phyloP scores from a whole-genome alignment of 2,888 invertebrate genomes.

The Pimpla rufipes region DNA sequence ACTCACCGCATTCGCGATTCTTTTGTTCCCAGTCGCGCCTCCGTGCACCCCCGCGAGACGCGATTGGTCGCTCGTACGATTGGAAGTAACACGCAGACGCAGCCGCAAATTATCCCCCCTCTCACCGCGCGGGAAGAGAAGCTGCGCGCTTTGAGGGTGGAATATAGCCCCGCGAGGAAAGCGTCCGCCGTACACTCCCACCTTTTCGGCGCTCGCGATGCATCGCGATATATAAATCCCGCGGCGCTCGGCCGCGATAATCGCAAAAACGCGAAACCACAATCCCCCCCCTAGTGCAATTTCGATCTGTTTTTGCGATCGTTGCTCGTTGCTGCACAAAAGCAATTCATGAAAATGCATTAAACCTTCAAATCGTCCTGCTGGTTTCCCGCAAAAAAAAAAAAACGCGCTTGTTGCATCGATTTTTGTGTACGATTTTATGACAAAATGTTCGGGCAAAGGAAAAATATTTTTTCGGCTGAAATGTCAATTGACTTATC shows the following conservation, averaged over 20 bases:
- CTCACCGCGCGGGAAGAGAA: constrained; percentile 68
- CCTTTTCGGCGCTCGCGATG: constrained; percentile 30
- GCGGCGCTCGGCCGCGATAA: background rate
- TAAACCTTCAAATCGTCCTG: too few species aligned
- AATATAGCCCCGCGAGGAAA: constrained; percentile 78
- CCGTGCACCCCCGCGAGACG: constrained; percentile 77
- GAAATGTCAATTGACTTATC: too few species aligned
- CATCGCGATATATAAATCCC: constrained; percentile 40
- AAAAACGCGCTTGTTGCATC: too few species aligned
- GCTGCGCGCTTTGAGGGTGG: constrained; percentile 72
- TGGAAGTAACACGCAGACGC: constrained; percentile 82
- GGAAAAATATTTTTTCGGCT: too few species aligned
- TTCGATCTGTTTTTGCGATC: background rate
- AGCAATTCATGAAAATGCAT: background rate
- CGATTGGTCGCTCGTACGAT: constrained; percentile 79
- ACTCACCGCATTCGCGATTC: constrained; percentile 74
- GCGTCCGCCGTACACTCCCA: constrained; percentile 76
- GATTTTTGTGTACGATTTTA: too few species aligned
- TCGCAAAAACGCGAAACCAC: background rate
- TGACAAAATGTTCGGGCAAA: too few species aligned
- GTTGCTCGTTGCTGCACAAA: background rate
- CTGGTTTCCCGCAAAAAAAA: background rate
- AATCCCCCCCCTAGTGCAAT: background rate
- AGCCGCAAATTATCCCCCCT: constrained; percentile 80
- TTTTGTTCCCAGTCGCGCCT: constrained; percentile 81